Percentiles rank a stretch among this genome's conserved stretches.
These are phyloP conservation scores for Danaus chrysippus DNA, from an alignment of 2,888 invertebrate genomes.

Conservation along the genomic window DNA sequence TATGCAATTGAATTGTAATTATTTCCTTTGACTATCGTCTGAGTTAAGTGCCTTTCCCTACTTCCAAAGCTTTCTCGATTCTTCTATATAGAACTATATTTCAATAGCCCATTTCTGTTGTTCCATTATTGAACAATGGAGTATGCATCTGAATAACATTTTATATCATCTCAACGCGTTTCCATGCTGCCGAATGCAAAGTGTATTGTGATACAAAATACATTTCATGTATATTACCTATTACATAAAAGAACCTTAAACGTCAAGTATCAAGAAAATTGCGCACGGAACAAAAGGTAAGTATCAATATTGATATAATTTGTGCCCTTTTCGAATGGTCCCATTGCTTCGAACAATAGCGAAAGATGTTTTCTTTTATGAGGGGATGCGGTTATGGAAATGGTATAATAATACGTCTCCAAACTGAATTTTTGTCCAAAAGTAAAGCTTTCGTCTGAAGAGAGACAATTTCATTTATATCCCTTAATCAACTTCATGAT, in stretches of 20 bases:
- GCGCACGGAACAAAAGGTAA: conserved; percentile 28
- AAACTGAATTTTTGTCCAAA: not conserved
- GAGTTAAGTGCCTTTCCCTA: conserved; percentile 6
- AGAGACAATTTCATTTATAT: not conserved
- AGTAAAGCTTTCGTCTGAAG: too few species aligned
- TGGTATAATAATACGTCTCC: conserved; percentile 38
- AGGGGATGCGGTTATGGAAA: conserved; percentile 46
- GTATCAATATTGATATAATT: conserved; percentile 30
- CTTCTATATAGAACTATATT: not conserved
- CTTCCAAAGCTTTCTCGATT: not conserved
- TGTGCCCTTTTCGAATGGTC: conserved; percentile 29
- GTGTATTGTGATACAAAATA: too few species aligned
- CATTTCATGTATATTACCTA: not conserved
- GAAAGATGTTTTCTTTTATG: conserved; percentile 35
- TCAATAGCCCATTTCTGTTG: not conserved
- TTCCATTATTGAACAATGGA: not conserved
- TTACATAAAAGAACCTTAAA: not conserved
- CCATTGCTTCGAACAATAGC: conserved; percentile 34
- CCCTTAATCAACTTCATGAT: not conserved
- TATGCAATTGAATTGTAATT: conserved; percentile 18
- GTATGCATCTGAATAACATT: not conserved
- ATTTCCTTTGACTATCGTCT: conserved; percentile 18
- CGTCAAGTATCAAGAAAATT: conserved; percentile 15
- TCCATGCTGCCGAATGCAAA: too few species aligned
- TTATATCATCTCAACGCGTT: too few species aligned